Evolutionary conservation across 2,797 vertebrate genomes (phyloP), one percentile per base, ranked within the genome.

Genomic region (Pseudochirops cupreus): DNA sequence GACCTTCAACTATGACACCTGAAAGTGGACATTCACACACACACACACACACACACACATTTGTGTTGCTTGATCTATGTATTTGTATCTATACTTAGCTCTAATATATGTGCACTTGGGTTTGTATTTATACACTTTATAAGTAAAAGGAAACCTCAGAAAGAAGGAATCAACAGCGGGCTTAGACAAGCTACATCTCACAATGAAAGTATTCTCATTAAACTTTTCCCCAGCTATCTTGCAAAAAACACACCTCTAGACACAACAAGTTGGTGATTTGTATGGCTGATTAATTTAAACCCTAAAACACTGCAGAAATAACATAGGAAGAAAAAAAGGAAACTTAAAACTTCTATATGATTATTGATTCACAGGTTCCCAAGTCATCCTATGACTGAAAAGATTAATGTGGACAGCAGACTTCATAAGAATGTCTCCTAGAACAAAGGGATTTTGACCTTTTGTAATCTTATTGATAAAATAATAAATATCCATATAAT

Each of bases 111-210:
- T 31, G 29, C 10, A 11, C 31, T 29, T 12, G 28, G 31, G 29
- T 11, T 0, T 31, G 2, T 31, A 59, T 59, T 1, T 74, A 7
- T 1, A 18, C 33, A 18, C 5, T 74, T 74, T 39, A 18, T 21
- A 74, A 39, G 16, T n/a, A 5, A 14, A 39, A n/a, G 5, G 14
- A 7, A 18, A 74, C 16, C 16, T 74, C 62, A 39, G 16, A 39
- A 74, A 33, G 31, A 62, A 62, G 4, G 62, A 18, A 74, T 39
- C 5, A 18, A 21, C 1, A 39, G 28, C n/a, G 14, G 5, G 5
- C 1, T 7, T n/a, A n/a, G 62, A n/a, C 13, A 74, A 67, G n/a
- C 2, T 0, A n/a, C n/a, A 39, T n/a, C 14, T 18, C 14, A 39
- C 1, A 21, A n/a, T 74, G n/a, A 39, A 74, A 62, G 7, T 62